Evolutionary conservation across 2,113 vertebrate genomes (phyloP).

Genomic region (Rana temporaria): DNA sequence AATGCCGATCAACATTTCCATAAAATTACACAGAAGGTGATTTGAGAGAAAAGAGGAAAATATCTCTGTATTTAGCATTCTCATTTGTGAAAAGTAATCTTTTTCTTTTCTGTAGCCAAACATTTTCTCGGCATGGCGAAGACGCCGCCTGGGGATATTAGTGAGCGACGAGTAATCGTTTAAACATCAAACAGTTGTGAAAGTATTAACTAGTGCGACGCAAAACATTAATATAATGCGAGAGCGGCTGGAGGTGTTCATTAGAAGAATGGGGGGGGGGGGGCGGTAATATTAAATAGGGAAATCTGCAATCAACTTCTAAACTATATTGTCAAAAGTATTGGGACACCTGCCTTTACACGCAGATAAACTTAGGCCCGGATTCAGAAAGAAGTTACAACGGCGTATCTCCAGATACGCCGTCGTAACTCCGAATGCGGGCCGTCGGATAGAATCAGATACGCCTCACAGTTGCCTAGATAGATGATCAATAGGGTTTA

Average conservation of each 20-base stretch:
- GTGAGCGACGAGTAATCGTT: slow-evolving; percentile 29
- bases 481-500: too few relatives aligned
- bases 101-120: slow-evolving; percentile 36
- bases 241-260: background rate
- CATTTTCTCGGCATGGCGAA: slow-evolving; percentile 7
- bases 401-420: too few relatives aligned
- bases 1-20: slow-evolving; percentile 40
- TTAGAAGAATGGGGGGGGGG: background rate
- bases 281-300: too few relatives aligned
- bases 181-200: slow-evolving; percentile 16
- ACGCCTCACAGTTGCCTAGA: too few relatives aligned
- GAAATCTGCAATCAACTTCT: too few relatives aligned
- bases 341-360: too few relatives aligned
- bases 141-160: background rate
- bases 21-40: slow-evolving; percentile 48
- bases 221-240: slow-evolving; percentile 9
- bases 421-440: too few relatives aligned
- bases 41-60: slow-evolving; percentile 7
- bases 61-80: background rate
- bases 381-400: too few relatives aligned
- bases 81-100: slow-evolving; percentile 10
- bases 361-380: too few relatives aligned
- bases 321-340: too few relatives aligned
- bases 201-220: slow-evolving; percentile 1
- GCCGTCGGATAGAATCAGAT: too few relatives aligned